phyloP scores from a whole-genome alignment of 2,888 invertebrate genomes.

The Tetropium fuscum region DNA sequence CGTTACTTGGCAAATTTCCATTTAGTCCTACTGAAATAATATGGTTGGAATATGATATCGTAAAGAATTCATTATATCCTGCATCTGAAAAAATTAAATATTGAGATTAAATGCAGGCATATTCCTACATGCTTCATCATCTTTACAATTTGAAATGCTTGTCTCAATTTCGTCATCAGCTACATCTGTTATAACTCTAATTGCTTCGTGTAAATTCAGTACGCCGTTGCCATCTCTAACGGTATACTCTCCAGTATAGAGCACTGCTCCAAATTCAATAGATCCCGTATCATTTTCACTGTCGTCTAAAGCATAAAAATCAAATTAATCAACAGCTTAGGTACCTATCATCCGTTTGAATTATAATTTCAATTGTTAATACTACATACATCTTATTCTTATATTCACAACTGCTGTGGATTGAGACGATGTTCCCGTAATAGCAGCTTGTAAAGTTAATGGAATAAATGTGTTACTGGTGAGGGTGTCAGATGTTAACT shows the following conservation, averaged over 20 bases:
- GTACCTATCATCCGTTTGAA: too few species aligned
- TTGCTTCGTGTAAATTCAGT: constrained; percentile 5
- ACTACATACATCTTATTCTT: constrained; percentile 28
- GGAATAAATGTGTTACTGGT: constrained; percentile 17
- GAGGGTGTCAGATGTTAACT: constrained; percentile 16
- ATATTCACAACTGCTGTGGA: constrained; percentile 29
- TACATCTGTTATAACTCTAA: constrained; percentile 13
- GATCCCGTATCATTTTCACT: constrained; percentile 1
- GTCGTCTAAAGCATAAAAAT: constrained; percentile 13
- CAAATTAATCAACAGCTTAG: not conserved
- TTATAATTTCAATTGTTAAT: too few species aligned
- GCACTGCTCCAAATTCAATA: constrained; percentile 9
- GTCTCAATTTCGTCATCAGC: constrained; percentile 14
- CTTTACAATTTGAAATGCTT: constrained; percentile 19
- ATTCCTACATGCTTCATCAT: not conserved
- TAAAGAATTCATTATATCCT: constrained; percentile 15
- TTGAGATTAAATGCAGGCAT: not conserved
- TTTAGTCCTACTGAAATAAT: constrained; percentile 1
- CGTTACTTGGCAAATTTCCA: constrained; percentile 26
- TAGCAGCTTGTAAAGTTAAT: constrained; percentile 19
- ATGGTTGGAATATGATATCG: constrained; percentile 6
- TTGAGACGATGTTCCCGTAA: constrained; percentile 4
- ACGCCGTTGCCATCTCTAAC: constrained; percentile 15
- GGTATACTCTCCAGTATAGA: constrained; percentile 24
- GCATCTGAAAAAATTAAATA: constrained; percentile 18